Conservation (phyloP, 23 tunicate species). For the Trididemnum miniatum region DNA sequence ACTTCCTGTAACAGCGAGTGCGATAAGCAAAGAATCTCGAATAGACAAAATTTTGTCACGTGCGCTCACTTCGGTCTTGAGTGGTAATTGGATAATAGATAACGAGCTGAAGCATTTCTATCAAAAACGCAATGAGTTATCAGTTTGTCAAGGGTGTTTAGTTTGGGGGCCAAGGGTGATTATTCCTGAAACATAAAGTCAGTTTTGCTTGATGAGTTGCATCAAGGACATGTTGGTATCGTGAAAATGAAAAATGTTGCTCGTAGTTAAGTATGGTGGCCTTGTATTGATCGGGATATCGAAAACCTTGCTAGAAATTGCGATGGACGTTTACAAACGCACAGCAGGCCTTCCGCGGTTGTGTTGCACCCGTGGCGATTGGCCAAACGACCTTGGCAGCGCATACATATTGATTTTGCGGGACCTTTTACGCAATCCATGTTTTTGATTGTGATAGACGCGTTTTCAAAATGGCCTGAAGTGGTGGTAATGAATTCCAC, state of each 20-base stretch:
- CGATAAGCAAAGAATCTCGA: not conserved
- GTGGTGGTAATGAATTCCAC: not conserved
- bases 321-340: not conserved
- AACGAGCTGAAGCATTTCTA: not conserved
- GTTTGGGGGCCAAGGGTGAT: not conserved
- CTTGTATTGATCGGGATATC: not conserved
- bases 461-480: not conserved
- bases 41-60: too few species aligned
- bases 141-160: not conserved
- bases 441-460: not conserved
- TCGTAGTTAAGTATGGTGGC: not conserved
- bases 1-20: not conserved
- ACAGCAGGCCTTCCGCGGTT: not conserved
- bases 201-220: not conserved
- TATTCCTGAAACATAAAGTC: not conserved
- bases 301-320: not conserved
- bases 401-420: not conserved
- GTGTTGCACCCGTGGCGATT: not conserved
- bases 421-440: not conserved
- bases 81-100: too few species aligned
- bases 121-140: not conserved
- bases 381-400: not conserved
- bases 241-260: not conserved
- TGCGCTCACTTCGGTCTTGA: too few species aligned
- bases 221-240: not conserved